These are phyloP conservation scores for Stenodera caucasica DNA, from an alignment of 2,888 invertebrate species.

Conservation along the genomic window DNA sequence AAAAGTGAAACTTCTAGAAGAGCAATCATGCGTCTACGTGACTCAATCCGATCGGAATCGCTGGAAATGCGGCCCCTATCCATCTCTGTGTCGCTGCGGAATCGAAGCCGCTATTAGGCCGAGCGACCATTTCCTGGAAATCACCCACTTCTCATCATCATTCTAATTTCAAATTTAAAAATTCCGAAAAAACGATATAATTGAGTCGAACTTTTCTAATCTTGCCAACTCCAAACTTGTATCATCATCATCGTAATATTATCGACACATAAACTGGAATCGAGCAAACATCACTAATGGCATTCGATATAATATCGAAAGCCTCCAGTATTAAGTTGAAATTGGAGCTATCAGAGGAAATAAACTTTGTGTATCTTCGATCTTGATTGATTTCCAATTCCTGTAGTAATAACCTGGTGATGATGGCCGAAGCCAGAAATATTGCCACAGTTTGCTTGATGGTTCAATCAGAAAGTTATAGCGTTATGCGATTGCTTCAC, in stretches of 20 bases:
- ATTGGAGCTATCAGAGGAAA: constrained; percentile 28
- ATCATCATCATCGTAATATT: constrained; percentile 10
- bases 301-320: constrained; percentile 19
- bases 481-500: constrained; percentile 40
- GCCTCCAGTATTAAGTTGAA: constrained; percentile 25
- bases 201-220: constrained; percentile 20
- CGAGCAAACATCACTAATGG: constrained; percentile 23
- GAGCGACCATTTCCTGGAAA: background rate
- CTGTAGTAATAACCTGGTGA: constrained; percentile 47
- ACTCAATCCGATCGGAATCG: background rate
- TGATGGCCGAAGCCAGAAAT: constrained; percentile 44
- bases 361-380: constrained; percentile 41
- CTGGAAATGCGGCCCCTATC: constrained; percentile 2
- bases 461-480: constrained; percentile 49
- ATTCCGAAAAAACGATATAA: background rate
- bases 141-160: background rate
- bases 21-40: constrained; percentile 5
- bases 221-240: constrained; percentile 10
- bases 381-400: constrained; percentile 53
- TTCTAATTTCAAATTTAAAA: background rate
- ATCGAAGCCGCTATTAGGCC: background rate
- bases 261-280: constrained; percentile 20
- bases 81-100: constrained; percentile 6
- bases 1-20: constrained; percentile 2
- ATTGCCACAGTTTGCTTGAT: constrained; percentile 49